Percentiles rank a stretch among this genome's conserved stretches.
phyloP scores from a whole-genome alignment of 2,797 vertebrate species.

The Hydrophis major region DNA sequence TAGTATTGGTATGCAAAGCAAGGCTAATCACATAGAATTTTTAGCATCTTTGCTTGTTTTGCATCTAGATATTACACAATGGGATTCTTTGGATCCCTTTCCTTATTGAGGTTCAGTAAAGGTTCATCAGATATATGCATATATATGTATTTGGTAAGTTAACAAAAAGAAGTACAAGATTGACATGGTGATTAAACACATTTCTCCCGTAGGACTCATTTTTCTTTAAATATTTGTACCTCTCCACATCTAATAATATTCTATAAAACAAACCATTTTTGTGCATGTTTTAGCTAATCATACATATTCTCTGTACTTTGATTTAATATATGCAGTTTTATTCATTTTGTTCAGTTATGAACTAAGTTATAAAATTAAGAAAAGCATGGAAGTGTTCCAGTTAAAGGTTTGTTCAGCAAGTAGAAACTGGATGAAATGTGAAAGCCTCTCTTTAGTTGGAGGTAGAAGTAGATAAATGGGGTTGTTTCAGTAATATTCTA shows the following conservation, averaged over 20 bases:
- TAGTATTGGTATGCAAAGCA: neutral
- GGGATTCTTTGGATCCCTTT: neutral
- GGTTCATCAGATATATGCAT: neutral
- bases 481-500: neutral
- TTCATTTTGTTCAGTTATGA: neutral
- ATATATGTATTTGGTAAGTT: neutral
- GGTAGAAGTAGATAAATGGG: neutral
- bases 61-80: neutral
- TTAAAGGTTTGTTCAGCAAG: neutral
- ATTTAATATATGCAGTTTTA: neutral
- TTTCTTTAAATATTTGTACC: neutral
- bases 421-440: neutral
- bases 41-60: neutral
- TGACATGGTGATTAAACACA: neutral
- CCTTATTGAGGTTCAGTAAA: neutral
- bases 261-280: neutral
- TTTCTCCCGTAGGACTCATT: neutral
- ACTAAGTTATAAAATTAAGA: neutral
- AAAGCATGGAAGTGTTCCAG: neutral
- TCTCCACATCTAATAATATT: neutral
- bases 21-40: neutral
- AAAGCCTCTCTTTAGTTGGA: neutral
- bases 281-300: neutral
- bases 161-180: neutral
- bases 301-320: neutral